Base-by-base conservation (phyloP, 2,797 vertebrate genomes). In the Pseudocheirus occidentalis region DNA sequence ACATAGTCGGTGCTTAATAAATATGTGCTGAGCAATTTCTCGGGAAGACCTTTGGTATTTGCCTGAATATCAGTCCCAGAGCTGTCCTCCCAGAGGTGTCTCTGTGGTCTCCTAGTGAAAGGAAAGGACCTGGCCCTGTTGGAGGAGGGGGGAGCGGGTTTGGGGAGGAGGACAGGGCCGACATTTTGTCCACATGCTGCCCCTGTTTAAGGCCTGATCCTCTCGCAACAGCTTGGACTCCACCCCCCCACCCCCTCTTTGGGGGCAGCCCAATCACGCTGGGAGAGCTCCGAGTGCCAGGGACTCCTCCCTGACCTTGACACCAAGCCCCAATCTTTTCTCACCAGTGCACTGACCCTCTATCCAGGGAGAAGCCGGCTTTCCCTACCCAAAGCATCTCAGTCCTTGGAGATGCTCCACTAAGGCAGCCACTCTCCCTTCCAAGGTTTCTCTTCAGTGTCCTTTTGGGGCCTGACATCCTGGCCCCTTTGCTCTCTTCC, bases 161-260 rank as follows among this genome's bases (percentile, higher is more conserved):
- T 46, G 40, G 73, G 40, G 40, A 87, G 73, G 24, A 81, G 73
- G 40, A 2, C 2, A 9, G 7, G 18, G 66, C 18, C 1, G 2
- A 31, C 59, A 62, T 62, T 31, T 29, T 29, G 4, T 62, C 29
- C 59, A 14, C 1, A 3, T 66, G 14, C 59, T 16, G 11, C 59
- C 0, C 3, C 31, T n/a, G 59, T 29, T 66, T 14, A 16, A 66
- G 59, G 59, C 59, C 66, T 29, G n/a, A 31, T 9, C 34, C 66
- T n/a, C 66, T 73, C 62, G n/a, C 16, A 21, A 16, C 34, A 40
- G 6, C 66, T n/a, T 14, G 18, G 66, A 40, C 14, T 1, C 5
- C 62, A 4, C 0, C 0, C 5, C 5, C 5, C n/a, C 5, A 5
- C 16, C 5, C n/a, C n/a, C 34, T 0, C 66, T 13, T 7, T 40